phyloP scores from a whole-genome alignment of 2,797 vertebrate species.

The Crypturellus tataupa region DNA sequence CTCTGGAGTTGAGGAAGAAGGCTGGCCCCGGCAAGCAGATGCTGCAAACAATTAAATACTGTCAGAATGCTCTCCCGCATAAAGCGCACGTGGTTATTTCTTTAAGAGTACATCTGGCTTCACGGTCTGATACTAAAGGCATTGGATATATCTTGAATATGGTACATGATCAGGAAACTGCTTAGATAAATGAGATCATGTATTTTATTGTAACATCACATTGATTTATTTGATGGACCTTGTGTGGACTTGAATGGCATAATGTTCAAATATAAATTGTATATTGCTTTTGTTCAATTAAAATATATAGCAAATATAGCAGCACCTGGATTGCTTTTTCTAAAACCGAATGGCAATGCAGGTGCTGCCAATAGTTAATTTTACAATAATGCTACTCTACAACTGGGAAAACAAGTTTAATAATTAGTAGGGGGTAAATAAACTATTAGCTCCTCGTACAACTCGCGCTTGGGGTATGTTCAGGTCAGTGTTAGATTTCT shows the following conservation, averaged over 20 bases:
- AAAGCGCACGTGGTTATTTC: slow-evolving; percentile 65
- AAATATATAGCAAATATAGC: slow-evolving; percentile 72
- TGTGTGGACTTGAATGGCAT: slow-evolving; percentile 74
- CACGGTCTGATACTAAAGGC: slow-evolving; percentile 68
- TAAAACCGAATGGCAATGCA: slow-evolving; percentile 38
- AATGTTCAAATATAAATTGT: slow-evolving; percentile 80
- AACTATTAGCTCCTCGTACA: slow-evolving; percentile 49
- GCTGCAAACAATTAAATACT: slow-evolving; percentile 92
- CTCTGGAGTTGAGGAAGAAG: slow-evolving; percentile 94
- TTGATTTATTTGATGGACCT: slow-evolving; percentile 78
- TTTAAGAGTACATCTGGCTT: slow-evolving; percentile 69
- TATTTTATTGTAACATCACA: slow-evolving; percentile 75
- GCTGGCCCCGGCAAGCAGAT: slow-evolving; percentile 95
- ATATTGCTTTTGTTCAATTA: slow-evolving; percentile 81
- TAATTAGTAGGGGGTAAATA: slow-evolving; percentile 64
- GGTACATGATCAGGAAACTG: slow-evolving; percentile 67
- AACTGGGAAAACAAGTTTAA: slow-evolving; percentile 76
- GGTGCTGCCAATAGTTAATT: slow-evolving; percentile 72
- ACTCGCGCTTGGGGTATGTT: background rate
- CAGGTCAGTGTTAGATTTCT: slow-evolving; percentile 64
- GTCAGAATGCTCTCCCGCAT: slow-evolving; percentile 38
- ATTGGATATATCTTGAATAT: slow-evolving; percentile 51
- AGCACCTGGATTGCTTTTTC: slow-evolving; percentile 11
- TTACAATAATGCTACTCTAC: slow-evolving; percentile 80
- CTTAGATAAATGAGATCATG: slow-evolving; percentile 75